Base-by-base conservation (phyloP, 2,888 invertebrate species). In the Sepioteuthis lessoniana region DNA sequence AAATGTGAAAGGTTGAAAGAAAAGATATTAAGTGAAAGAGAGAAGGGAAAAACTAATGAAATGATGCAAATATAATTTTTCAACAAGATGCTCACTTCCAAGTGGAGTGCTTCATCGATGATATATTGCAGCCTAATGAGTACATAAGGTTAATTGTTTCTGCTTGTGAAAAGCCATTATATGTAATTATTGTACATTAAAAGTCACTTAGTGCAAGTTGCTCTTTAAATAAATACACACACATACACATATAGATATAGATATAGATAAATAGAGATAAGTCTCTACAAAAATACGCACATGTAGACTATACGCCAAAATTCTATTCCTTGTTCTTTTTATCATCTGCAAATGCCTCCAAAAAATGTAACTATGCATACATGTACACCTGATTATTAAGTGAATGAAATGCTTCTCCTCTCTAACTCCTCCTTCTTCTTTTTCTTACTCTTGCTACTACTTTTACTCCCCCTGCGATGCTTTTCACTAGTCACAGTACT, bases 151-250 rank as follows among this genome's bases (percentile, higher is more conserved):
- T 76, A 76, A 76, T 76, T 76, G 76, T 76, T 76, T 76, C 76
- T n/a, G n/a, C 76, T 76, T 76, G n/a, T 35, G 76, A n/a, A 76
- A 76, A 35, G 76, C 76, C 76, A 76, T 76, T 76, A 76, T 76
- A n/a, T n/a, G 25, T 76, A 76, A 76, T 76, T 76, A 76, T 76
- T 76, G 76, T 13, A n/a, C 35, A 76, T 76, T 76, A 35, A 76
- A 76, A 76, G 76, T 76, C 76, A 76, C 76, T 76, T 76, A 76
- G 76, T 76, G n/a, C 76, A 76, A 76, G n/a, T 76, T 76, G 19
- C 35, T n/a, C 13, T 76, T 76, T 76, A 55, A 21, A 25, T 55
- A 35, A 76, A 76, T n/a, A n/a, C 3, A 76, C 16, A 76, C 25
- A 31, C 31, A n/a, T 8, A n/a, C n/a, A 25, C 1, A 19, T 5